Percentiles rank a stretch among this genome's conserved stretches.
These are phyloP conservation scores for Lydus trimaculatus DNA, from an alignment of 2,888 invertebrate species.

Conservation along the genomic window DNA sequence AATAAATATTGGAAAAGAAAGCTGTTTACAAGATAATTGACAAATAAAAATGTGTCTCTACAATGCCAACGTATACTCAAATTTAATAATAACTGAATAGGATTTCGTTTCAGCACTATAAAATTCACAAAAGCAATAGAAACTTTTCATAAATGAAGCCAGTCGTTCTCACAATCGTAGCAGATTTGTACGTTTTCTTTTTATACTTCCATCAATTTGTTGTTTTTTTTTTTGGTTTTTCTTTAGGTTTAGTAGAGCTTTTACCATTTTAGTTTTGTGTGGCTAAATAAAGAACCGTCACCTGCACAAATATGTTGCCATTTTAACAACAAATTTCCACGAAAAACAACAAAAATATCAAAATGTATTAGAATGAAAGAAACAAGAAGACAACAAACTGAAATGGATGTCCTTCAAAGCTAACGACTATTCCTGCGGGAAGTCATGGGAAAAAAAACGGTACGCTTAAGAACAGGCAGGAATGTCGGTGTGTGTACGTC, in stretches of 20 bases:
- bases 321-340: background rate
- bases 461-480: slow-evolving; percentile 20
- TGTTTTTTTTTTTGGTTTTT: slow-evolving; percentile 25
- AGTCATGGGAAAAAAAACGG: slow-evolving; percentile 26
- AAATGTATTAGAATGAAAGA: background rate
- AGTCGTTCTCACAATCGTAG: slow-evolving; percentile 27
- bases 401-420: slow-evolving; percentile 29
- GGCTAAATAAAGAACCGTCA: slow-evolving; percentile 1
- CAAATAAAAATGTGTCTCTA: background rate
- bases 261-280: background rate
- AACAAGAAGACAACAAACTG: background rate
- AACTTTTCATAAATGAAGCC: slow-evolving; percentile 35
- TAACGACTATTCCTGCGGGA: slow-evolving; percentile 38
- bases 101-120: slow-evolving; percentile 41
- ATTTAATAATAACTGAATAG: slow-evolving; percentile 40
- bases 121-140: slow-evolving; percentile 36
- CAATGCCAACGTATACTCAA: slow-evolving; percentile 22
- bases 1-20: background rate
- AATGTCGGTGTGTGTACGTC: slow-evolving; percentile 32
- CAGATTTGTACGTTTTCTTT: slow-evolving; percentile 39
- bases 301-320: background rate
- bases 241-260: slow-evolving; percentile 5
- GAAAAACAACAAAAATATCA: background rate
- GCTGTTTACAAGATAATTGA: background rate
- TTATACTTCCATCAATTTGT: slow-evolving; percentile 16